Evolutionary conservation across 92 coral and sea anemone species (phyloP).

Genomic region (Virgularia gustaviana): DNA sequence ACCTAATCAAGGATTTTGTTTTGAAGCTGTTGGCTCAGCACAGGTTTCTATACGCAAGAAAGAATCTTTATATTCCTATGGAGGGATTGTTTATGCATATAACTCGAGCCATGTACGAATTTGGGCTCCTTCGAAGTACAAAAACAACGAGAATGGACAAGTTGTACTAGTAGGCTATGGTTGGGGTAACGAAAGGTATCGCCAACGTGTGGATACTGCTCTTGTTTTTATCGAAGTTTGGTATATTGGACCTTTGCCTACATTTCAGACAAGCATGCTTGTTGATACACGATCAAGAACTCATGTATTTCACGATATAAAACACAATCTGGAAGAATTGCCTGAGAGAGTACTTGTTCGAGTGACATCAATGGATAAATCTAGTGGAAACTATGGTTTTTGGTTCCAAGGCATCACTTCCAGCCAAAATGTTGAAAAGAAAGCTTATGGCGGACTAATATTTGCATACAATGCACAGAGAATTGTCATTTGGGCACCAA

Average conservation of each 20-base stretch:
- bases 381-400: conserved; percentile 70
- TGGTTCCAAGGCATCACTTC: conserved; percentile 82
- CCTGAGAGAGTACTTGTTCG: conserved; percentile 81
- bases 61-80: conserved; percentile 59
- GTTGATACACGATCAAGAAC: conserved; percentile 49
- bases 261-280: conserved; percentile 68
- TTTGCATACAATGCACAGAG: conserved; percentile 79
- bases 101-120: conserved; percentile 71
- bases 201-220: conserved; percentile 60
- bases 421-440: conserved; percentile 69
- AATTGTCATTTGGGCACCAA: conserved; percentile 82
- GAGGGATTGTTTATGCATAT: conserved; percentile 90
- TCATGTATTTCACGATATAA: conserved; percentile 45
- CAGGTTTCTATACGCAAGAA: conserved; percentile 65
- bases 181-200: conserved; percentile 71
- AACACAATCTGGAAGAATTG: conserved; percentile 68
- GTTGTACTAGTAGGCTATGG: conserved; percentile 81
- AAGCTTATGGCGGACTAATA: conserved; percentile 84
- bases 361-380: conserved; percentile 52
- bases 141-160: conserved; percentile 54
- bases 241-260: conserved; percentile 79
- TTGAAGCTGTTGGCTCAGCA: conserved; percentile 81
- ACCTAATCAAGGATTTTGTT: conserved; percentile 64
- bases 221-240: conserved; percentile 82
- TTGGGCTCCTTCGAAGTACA: conserved; percentile 81